phyloP scores from a whole-genome alignment of 2,888 invertebrate species.

The Oasisia sp. region DNA sequence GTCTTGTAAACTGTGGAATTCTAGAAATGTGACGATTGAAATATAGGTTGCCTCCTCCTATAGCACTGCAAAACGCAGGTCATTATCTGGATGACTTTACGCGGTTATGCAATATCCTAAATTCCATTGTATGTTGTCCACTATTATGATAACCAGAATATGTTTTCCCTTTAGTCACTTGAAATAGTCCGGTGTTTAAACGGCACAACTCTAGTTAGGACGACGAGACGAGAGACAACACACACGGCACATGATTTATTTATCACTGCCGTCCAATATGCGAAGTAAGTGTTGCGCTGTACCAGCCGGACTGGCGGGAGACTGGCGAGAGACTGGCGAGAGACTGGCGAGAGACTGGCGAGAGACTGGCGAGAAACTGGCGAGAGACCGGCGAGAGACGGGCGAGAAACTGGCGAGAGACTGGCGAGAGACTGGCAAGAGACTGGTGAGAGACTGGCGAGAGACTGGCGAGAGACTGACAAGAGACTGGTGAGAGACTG shows the following conservation, averaged over 20 bases:
- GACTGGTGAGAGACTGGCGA: too few relatives aligned
- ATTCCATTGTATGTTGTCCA: neutral
- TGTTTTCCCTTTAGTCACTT: neutral
- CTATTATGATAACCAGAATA: neutral
- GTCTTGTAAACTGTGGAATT: too few relatives aligned
- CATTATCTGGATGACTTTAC: neutral
- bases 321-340: too few relatives aligned
- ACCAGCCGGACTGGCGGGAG: too few relatives aligned
- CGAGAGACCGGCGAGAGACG: too few relatives aligned
- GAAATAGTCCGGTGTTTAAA: neutral
- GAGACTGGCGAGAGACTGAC: too few relatives aligned
- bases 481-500: too few relatives aligned
- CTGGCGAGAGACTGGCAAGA: too few relatives aligned
- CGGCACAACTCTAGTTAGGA: neutral
- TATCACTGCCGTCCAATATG: neutral
- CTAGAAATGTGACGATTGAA: neutral
- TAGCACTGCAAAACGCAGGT: neutral
- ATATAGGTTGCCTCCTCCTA: neutral
- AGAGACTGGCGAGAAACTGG: too few relatives aligned
- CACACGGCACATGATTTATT: neutral
- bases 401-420: too few relatives aligned
- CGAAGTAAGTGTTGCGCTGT: neutral
- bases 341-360: too few relatives aligned
- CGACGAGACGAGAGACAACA: neutral
- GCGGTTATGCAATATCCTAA: neutral